Percentiles rank a stretch among this genome's conserved stretches.
Conservation (phyloP, 2,797 vertebrate species). For the Spatula versicolor region DNA sequence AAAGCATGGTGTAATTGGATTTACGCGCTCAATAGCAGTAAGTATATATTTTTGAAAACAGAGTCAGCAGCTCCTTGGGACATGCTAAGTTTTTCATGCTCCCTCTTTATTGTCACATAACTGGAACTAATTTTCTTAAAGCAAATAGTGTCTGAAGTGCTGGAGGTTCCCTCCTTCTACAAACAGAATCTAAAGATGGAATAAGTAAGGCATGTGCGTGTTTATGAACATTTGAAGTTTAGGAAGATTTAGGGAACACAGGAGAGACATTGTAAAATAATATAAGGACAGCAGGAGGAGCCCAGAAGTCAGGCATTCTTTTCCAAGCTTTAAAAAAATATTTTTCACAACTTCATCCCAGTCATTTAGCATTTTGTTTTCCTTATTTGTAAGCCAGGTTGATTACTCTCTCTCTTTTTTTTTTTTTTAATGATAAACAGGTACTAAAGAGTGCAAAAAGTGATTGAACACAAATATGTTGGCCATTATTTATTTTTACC, state of each 20-base stretch:
- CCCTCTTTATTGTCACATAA: background rate
- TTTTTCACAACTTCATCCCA: background rate
- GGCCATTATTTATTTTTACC: background rate
- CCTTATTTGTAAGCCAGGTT: background rate
- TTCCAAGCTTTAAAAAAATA: background rate
- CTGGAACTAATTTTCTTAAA: background rate
- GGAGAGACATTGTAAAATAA: background rate
- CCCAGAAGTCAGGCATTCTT: background rate
- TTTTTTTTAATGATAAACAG: background rate
- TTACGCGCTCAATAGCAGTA: constrained; percentile 93
- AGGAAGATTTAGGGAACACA: background rate
- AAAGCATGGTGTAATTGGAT: constrained; percentile 94
- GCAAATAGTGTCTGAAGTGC: background rate
- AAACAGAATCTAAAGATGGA: background rate
- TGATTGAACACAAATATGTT: background rate
- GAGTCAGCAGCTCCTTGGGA: background rate
- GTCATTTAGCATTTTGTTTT: background rate
- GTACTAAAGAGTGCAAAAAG: background rate
- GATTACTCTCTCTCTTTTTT: background rate
- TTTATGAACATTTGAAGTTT: background rate
- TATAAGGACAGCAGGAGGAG: background rate
- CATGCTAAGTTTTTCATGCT: background rate
- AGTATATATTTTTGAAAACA: constrained; percentile 64
- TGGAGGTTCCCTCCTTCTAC: background rate
- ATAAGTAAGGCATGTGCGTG: background rate